These are phyloP conservation scores for Lithophane socia DNA, from an alignment of 2,888 invertebrate species.

Conservation along the genomic window DNA sequence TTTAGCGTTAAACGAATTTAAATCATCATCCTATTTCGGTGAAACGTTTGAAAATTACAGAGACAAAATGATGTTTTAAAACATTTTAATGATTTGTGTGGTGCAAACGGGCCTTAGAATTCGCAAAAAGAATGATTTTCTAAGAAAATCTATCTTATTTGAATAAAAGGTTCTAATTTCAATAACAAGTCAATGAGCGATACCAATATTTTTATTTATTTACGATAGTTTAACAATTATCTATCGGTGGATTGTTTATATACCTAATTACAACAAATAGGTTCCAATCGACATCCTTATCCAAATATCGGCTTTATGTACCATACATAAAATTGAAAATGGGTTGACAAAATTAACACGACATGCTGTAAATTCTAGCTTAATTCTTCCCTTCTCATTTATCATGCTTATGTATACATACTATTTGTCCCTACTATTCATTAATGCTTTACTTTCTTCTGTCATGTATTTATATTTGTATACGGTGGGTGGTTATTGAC, in stretches of 20 bases:
- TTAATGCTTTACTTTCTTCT: slow-evolving; percentile 65
- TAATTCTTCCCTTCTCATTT: slow-evolving; percentile 57
- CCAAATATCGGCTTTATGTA: slow-evolving; percentile 20
- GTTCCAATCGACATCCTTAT: slow-evolving; percentile 14
- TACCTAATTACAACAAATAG: slow-evolving; percentile 5
- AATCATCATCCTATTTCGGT: neutral
- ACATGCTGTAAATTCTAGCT: slow-evolving; percentile 23
- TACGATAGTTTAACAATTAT: slow-evolving; percentile 4
- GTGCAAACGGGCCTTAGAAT: neutral
- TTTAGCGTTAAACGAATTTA: neutral
- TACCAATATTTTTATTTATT: slow-evolving; percentile 18
- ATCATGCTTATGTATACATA: slow-evolving; percentile 67
- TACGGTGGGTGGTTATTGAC: slow-evolving; percentile 52
- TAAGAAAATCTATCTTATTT: no score
- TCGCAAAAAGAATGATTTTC: neutral
- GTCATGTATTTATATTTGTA: slow-evolving; percentile 59
- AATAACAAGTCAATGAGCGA: slow-evolving; percentile 6
- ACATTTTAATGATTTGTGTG: neutral
- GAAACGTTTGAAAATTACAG: neutral
- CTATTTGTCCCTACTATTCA: slow-evolving; percentile 61
- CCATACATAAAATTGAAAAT: slow-evolving; percentile 35
- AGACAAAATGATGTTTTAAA: neutral
- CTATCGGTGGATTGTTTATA: slow-evolving; percentile 25
- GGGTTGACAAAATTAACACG: slow-evolving; percentile 33
- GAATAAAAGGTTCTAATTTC: neutral